Evolutionary conservation across 2,797 vertebrate species (phyloP).

Genomic region (Karalla daura): DNA sequence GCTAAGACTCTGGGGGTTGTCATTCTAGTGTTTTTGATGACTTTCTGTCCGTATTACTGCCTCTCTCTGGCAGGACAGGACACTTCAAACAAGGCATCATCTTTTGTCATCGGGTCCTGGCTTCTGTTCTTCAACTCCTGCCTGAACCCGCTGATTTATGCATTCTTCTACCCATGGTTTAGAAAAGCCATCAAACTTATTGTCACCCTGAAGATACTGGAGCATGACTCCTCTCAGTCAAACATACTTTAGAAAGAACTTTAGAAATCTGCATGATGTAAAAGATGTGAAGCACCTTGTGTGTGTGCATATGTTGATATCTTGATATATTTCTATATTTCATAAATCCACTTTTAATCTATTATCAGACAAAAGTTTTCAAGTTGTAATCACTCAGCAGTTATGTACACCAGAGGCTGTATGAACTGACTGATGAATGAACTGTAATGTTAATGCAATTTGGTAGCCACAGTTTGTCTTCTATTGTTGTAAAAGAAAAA

Average conservation of each 20-base stretch:
- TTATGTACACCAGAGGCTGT: too few species aligned
- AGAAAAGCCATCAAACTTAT: constrained; percentile 64
- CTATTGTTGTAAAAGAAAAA: too few species aligned
- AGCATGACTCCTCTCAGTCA: constrained; percentile 37
- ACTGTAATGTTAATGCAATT: too few species aligned
- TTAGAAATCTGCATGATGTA: too few species aligned
- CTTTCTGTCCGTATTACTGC: constrained; percentile 71
- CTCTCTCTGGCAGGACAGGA: constrained; percentile 49
- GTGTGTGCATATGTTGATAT: too few species aligned
- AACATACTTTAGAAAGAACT: constrained; percentile 44
- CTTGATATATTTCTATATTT: too few species aligned
- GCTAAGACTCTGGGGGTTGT: constrained; percentile 69
- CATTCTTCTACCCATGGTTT: constrained; percentile 77
- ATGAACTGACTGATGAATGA: too few species aligned
- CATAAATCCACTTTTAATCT: too few species aligned
- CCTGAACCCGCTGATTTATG: constrained; percentile 74
- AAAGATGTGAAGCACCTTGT: too few species aligned
- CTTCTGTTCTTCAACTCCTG: constrained; percentile 69
- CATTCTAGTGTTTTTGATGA: constrained; percentile 67
- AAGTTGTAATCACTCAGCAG: too few species aligned
- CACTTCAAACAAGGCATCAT: constrained; percentile 28
- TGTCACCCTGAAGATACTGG: constrained; percentile 62
- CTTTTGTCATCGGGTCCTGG: constrained; percentile 58
- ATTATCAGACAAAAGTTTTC: too few species aligned
- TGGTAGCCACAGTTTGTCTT: too few species aligned